These are phyloP conservation scores for Heterodera carotae DNA, from an alignment of 1,140 invertebrate genomes.

Conservation along the genomic window DNA sequence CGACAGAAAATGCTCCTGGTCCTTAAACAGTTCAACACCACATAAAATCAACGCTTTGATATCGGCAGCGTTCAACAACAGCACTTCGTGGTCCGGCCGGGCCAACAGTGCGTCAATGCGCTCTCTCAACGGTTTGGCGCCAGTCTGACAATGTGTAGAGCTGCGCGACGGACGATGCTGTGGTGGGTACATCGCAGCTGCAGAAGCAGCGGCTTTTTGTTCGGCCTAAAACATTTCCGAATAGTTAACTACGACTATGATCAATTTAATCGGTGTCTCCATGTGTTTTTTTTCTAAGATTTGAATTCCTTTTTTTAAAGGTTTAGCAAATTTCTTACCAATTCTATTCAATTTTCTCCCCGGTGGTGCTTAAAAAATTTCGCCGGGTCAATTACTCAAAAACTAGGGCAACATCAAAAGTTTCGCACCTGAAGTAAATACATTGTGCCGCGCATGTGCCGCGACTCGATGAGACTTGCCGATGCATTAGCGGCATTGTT, in stretches of 20 bases:
- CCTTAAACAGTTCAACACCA: conserved; percentile 19
- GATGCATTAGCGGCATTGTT: not conserved
- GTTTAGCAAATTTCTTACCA: too few species aligned
- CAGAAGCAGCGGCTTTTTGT: not conserved
- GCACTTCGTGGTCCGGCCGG: conserved; percentile 20
- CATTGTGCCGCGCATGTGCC: conserved; percentile 24
- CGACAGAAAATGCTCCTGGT: conserved; percentile 17
- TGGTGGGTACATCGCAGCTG: too few species aligned
- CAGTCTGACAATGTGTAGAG: not conserved
- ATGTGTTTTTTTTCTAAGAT: too few species aligned
- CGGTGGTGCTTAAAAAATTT: too few species aligned
- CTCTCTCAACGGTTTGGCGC: conserved; percentile 16
- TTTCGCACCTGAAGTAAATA: conserved; percentile 8
- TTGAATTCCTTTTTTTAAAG: too few species aligned
- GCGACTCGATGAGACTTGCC: conserved; percentile 25
- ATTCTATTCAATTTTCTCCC: too few species aligned
- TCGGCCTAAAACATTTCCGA: not conserved
- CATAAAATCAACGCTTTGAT: conserved; percentile 10
- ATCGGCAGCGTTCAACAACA: conserved; percentile 8
- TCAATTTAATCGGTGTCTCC: too few species aligned
- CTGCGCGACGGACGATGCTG: not conserved
- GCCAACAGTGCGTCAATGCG: conserved; percentile 24
- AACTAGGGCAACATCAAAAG: too few species aligned
- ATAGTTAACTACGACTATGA: too few species aligned
- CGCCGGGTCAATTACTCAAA: too few species aligned